These are phyloP conservation scores for Drosophila lowei DNA, from an alignment of 1,140 invertebrate genomes.

Conservation along the genomic window DNA sequence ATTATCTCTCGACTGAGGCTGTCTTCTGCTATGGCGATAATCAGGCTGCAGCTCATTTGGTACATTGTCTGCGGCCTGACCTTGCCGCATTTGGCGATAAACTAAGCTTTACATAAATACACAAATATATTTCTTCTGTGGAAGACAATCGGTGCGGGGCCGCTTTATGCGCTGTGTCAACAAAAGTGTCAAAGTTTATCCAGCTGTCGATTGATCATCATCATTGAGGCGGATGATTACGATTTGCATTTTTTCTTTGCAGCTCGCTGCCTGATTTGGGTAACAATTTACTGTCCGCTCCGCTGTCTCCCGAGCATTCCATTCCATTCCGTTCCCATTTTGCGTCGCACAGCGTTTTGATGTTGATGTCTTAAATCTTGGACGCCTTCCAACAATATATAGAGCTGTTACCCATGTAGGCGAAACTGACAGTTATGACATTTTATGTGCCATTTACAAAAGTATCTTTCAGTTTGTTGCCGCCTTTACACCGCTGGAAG, in stretches of 20 bases:
- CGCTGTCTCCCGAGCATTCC: constrained; percentile 29
- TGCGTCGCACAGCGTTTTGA: constrained; percentile 7
- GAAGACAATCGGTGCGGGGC: background rate
- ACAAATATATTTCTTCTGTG: constrained; percentile 5
- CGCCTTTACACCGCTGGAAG: background rate
- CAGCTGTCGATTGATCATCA: constrained; percentile 62
- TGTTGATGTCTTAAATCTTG: constrained; percentile 49
- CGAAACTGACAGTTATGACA: constrained; percentile 72
- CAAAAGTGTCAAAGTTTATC: constrained; percentile 63
- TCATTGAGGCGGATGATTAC: constrained; percentile 22
- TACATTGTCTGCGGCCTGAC: constrained; percentile 52
- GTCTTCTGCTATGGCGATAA: constrained; percentile 15
- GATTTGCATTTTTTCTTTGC: constrained; percentile 43
- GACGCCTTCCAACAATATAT: constrained; percentile 40
- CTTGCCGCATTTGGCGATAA: constrained; percentile 62
- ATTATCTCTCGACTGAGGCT: constrained; percentile 29
- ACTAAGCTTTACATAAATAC: constrained; percentile 68
- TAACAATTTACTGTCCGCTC: constrained; percentile 61
- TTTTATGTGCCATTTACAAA: constrained; percentile 69
- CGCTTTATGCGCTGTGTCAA: constrained; percentile 53
- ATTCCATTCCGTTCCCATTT: constrained; percentile 58
- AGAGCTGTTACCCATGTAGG: constrained; percentile 44
- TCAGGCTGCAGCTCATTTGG: constrained; percentile 46
- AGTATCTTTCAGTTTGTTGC: constrained; percentile 30
- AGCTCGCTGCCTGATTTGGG: constrained; percentile 58